Base-by-base conservation (phyloP, 2,797 vertebrate species). In the Scomberomorus guttatus region DNA sequence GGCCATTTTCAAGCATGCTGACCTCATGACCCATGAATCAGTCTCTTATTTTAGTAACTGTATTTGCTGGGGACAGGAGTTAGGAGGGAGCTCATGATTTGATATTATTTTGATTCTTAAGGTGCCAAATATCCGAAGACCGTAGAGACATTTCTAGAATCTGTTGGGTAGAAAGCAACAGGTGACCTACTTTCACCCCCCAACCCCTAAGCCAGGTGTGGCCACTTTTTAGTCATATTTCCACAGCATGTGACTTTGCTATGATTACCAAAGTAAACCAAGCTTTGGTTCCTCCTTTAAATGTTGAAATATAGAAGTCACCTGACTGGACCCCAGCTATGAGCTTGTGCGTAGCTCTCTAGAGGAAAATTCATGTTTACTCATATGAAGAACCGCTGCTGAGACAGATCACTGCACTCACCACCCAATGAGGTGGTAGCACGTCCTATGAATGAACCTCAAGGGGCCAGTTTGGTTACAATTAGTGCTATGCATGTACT, bases 1-100 rank as follows among this genome's bases (percentile, higher is more conserved):
- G 71, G 74, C 22, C 34, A 8, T 71, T 73, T 84, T 85, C 72
- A 69, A 79, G 54, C 58, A 70, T 56, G 76, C 48, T 89, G 83
- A 85, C 78, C 78, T 83, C 77, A 79, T 81, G 63, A 63, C 37
- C 48, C 44, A 9, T 55, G 61, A 77, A 56, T 2, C 27, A 1
- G 24, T 46, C 50, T 72, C 13, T 69, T 44, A 65, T 66, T 60
- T 68, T 34, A 55, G 10, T 56, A 29, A 0, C 42, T 62, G 15
- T 46, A 11, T 69, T 63, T 50, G 68, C 56, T 27, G 48, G 57
- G 56, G 55, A 63, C 67, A 46, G 55, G 15, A 58, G 72, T 52
- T 3, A 37, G 55, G 15, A 51, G 4, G 0, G 6, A 60, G 27
- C 25, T 46, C 18, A 24, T 58, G 60, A 57, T 37, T 15, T 25